A percentile compares a stretch with the other conserved stretches of the same genome.
Evolutionary conservation across 2,888 invertebrate genomes (phyloP).

Genomic region (Prenolepis imparis): DNA sequence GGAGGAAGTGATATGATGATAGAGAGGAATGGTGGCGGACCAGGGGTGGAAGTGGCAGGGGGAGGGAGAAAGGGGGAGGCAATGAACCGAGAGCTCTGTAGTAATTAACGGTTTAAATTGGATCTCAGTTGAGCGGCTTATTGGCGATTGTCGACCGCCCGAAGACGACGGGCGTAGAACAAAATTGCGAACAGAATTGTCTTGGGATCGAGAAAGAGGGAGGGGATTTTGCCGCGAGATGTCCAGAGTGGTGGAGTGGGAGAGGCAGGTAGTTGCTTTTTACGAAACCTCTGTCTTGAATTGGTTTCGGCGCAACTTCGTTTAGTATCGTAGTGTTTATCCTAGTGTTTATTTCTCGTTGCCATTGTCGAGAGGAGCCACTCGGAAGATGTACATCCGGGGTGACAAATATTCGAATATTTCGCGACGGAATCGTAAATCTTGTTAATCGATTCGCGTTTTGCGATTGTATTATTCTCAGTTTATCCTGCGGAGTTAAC

Average conservation of each 20-base stretch:
- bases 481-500: no score
- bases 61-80: conserved; percentile 31
- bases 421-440: conserved; percentile 9
- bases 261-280: conserved; percentile 56
- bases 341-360: no score
- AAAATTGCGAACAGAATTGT: conserved; percentile 80
- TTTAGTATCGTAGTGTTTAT: no score
- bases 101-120: conserved; percentile 83
- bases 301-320: conserved; percentile 73
- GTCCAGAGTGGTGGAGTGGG: conserved; percentile 52
- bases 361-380: no score
- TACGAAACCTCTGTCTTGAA: conserved; percentile 72
- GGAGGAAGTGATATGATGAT: conserved; percentile 49
- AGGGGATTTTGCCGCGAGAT: conserved; percentile 46
- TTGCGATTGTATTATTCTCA: no score
- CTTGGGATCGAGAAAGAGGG: conserved; percentile 64
- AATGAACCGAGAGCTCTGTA: conserved; percentile 67
- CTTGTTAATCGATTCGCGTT: background rate
- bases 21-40: conserved; percentile 9
- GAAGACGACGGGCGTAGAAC: conserved; percentile 78
- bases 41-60: background rate
- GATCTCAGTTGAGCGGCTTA: conserved; percentile 79
- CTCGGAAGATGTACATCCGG: background rate
- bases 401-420: conserved; percentile 25
- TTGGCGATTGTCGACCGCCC: conserved; percentile 76